Evolutionary conservation across 2,888 invertebrate genomes (phyloP).

Genomic region (Lottia scabra): DNA sequence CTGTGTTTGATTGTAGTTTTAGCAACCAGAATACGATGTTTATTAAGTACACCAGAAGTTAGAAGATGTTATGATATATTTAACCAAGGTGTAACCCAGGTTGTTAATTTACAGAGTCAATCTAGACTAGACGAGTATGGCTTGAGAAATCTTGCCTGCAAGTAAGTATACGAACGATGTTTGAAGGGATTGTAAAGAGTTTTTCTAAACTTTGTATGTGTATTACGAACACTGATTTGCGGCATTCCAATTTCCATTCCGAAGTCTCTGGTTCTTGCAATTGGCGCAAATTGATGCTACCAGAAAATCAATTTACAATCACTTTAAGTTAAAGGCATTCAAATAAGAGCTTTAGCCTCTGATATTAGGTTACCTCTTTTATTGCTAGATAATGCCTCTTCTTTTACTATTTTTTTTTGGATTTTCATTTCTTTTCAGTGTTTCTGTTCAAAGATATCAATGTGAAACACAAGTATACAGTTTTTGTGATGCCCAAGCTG

Average conservation of each 20-base stretch:
- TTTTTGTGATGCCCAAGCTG: conserved; percentile 27
- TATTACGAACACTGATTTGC: no score
- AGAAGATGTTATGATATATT: conserved; percentile 34
- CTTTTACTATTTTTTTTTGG: no score
- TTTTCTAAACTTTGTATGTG: no score
- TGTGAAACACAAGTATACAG: conserved; percentile 38
- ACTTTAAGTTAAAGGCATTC: no score
- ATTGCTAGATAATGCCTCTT: no score
- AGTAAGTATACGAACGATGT: conserved; percentile 23
- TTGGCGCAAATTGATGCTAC: no score
- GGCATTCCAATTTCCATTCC: no score
- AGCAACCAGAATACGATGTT: conserved; percentile 29
- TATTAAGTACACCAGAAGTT: conserved; percentile 35
- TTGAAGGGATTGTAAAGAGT: no score
- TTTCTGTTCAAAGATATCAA: conserved; percentile 26
- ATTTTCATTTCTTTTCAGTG: not conserved
- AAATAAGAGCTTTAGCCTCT: no score
- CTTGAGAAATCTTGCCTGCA: conserved; percentile 33
- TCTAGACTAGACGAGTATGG: conserved; percentile 20
- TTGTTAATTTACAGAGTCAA: conserved; percentile 24
- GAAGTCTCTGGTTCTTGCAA: no score
- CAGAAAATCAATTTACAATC: no score
- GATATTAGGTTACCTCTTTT: no score
- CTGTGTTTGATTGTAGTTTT: conserved; percentile 13
- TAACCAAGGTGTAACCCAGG: conserved; percentile 33